Evolutionary conservation across 2,113 vertebrate genomes (phyloP), one percentile per base, ranked within the genome.

Genomic region (Poeciliopsis prolifica): DNA sequence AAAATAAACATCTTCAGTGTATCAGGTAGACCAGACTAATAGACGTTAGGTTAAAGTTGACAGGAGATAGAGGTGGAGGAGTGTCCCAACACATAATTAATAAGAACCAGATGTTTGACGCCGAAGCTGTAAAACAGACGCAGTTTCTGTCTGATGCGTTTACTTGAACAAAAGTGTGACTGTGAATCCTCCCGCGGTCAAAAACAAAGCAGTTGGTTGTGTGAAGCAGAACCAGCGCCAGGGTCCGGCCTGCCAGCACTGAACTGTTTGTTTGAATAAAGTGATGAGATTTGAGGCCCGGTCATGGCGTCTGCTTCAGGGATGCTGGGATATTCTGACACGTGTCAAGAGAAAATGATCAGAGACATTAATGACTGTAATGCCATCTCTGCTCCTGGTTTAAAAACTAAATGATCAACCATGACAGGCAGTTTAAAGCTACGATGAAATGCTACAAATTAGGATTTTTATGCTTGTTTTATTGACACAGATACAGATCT

Each of bases 211-310:
- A 2, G 3, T 1, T 19, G 31, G 77, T 70, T 61, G 63, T 48
- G 35, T 42, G 17, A 61, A 65, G 75, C 30, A 19, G 42, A 42
- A 74, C 26, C 44, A 62, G 68, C 73, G 69, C 74, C 58, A 22
- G 60, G 74, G 68, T 64, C 3, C 24, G 54, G 58, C 9, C 58
- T 67, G 24, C 13, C 42, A 64, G 69, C 44, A 69, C 70, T 65
- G 19, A 65, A 60, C 63, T 77, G n/a, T 75, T 65, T 33, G 37
- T 69, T 68, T 64, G 31, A 78, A 73, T 67, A 80, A 68, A 71
- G 37, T 60, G 40, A 76, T 66, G 44, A 81, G 54, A 72, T 30
- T 29, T 12, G 40, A 31, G 28, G 30, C 30, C 40, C 30, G n/a
- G 71, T 84, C 69, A 48, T 74, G 83, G 33, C 51, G 61, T 62